A percentile compares a stretch with the other conserved stretches of the same genome.
Evolutionary conservation across 1,140 invertebrate species (phyloP).

Genomic region (Agrypnia vestita): DNA sequence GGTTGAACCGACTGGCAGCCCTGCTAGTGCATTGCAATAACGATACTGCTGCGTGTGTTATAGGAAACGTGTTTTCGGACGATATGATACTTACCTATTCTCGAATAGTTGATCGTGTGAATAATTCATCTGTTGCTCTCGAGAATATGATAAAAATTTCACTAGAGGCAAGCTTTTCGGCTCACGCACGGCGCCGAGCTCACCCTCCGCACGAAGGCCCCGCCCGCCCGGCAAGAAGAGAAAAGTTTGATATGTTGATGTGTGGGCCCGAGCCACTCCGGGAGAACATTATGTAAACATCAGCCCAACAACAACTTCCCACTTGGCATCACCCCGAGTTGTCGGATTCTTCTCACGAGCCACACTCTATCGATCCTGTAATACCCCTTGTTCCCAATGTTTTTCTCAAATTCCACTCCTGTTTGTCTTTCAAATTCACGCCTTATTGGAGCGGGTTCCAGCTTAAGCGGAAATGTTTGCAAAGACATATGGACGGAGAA

Average conservation of each 20-base stretch:
- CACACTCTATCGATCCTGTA: slow-evolving; percentile 30
- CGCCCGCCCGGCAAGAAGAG: neutral
- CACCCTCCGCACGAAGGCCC: slow-evolving; percentile 9
- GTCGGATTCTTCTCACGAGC: slow-evolving; percentile 36
- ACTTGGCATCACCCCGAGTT: slow-evolving; percentile 15
- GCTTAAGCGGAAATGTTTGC: neutral
- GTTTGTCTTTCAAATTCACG: slow-evolving; percentile 38
- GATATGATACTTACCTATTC: neutral
- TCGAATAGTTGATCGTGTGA: slow-evolving; percentile 18
- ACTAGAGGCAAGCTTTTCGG: slow-evolving; percentile 19
- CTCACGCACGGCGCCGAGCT: slow-evolving; percentile 1
- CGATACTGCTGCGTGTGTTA: no score
- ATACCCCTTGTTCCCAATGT: slow-evolving; percentile 28
- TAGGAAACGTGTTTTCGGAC: no score
- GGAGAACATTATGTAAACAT: slow-evolving; percentile 51
- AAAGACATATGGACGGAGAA: slow-evolving; percentile 11
- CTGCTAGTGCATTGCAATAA: no score
- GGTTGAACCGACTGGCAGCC: no score
- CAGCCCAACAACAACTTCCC: slow-evolving; percentile 37
- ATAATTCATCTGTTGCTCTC: slow-evolving; percentile 39
- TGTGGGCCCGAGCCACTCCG: slow-evolving; percentile 43
- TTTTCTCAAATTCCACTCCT: slow-evolving; percentile 21
- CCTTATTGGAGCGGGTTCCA: neutral
- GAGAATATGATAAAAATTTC: slow-evolving; percentile 23
- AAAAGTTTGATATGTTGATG: slow-evolving; percentile 47